A percentile compares a stretch with the other conserved stretches of the same genome.
These are phyloP conservation scores for Philhelius pedissequus DNA, from an alignment of 2,888 invertebrate species.

Conservation along the genomic window DNA sequence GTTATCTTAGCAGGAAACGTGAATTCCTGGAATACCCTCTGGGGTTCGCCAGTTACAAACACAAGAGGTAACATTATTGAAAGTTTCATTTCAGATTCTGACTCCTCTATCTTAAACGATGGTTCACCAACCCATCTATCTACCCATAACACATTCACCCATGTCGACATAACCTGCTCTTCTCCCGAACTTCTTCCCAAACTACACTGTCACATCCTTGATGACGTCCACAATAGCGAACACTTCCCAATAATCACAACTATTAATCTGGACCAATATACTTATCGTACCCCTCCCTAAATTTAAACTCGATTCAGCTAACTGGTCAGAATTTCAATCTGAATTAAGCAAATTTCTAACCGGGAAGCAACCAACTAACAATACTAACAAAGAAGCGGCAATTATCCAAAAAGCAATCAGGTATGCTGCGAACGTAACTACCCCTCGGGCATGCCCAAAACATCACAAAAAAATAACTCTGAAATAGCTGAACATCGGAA, in stretches of 20 bases:
- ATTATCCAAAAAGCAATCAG: neutral
- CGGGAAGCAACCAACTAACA: neutral
- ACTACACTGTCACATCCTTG: neutral
- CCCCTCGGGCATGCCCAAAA: neutral
- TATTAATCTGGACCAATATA: neutral
- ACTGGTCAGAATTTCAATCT: neutral
- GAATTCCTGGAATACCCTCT: too few species aligned
- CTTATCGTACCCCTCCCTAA: too few species aligned
- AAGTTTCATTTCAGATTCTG: too few species aligned
- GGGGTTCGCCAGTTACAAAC: too few species aligned
- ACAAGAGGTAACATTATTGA: too few species aligned
- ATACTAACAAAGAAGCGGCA: constrained; percentile 1
- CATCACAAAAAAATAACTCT: neutral
- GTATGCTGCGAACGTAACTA: neutral
- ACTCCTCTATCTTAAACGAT: too few species aligned
- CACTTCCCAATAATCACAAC: constrained; percentile 26
- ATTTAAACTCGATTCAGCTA: neutral
- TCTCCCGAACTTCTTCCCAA: too few species aligned
- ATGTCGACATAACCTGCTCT: too few species aligned
- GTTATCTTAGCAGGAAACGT: too few species aligned
- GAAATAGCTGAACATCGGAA: neutral
- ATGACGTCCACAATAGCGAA: constrained; percentile 31
- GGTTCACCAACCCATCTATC: too few species aligned
- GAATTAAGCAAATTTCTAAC: neutral
- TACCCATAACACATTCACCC: too few species aligned